Conservation (phyloP, 2,888 invertebrate species). For the Tridacna gigas region DNA sequence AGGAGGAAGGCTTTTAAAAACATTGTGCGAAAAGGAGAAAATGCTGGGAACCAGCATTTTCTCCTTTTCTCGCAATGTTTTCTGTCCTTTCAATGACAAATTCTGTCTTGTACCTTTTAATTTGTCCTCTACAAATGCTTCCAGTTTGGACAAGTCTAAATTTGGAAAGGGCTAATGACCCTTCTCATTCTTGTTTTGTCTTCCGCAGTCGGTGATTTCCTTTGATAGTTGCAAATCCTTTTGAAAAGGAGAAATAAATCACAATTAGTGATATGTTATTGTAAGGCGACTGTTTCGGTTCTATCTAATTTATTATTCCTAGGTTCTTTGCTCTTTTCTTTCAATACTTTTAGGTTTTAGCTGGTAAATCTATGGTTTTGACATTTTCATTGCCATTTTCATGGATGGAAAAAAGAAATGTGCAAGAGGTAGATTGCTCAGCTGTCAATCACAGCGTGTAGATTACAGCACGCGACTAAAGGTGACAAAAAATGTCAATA, state of each 20-base stretch:
- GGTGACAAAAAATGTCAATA: constrained; percentile 21
- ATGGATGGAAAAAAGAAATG: too few species aligned
- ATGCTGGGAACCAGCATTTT: not conserved
- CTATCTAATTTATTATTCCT: not conserved
- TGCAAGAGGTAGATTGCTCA: not conserved
- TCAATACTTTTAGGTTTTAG: not conserved
- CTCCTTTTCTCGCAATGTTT: not conserved
- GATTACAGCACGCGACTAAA: constrained; percentile 5
- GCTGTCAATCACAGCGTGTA: constrained; percentile 17
- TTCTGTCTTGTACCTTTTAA: too few species aligned
- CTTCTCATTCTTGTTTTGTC: too few species aligned
- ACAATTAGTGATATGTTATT: not conserved
- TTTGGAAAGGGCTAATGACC: not conserved
- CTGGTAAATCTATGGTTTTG: too few species aligned
- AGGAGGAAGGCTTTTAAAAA: not conserved
- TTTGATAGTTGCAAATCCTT: not conserved
- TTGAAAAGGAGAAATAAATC: not conserved
- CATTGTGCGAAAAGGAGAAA: not conserved
- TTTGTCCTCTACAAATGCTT: not conserved
- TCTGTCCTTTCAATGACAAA: too few species aligned
- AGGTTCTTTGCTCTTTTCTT: not conserved
- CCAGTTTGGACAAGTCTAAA: not conserved
- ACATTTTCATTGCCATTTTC: too few species aligned
- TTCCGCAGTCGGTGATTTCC: not conserved
- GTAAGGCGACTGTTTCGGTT: not conserved